These are phyloP conservation scores for Gastracanthus pulcherrimus DNA, from an alignment of 2,888 invertebrate genomes.

Conservation along the genomic window DNA sequence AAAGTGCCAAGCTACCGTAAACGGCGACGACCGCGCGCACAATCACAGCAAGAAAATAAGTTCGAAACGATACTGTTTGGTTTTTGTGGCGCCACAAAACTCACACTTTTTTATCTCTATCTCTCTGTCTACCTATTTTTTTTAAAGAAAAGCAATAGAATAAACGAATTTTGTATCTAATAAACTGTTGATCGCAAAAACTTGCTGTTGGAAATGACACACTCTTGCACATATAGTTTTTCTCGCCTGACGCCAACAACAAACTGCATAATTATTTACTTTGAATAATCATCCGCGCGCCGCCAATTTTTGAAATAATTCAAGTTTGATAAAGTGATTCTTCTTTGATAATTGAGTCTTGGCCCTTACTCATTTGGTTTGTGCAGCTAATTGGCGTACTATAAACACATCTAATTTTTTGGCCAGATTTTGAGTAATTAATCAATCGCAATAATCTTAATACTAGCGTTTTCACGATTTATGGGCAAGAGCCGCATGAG, in stretches of 20 bases:
- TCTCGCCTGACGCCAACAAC: constrained; percentile 29
- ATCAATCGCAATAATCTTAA: constrained; percentile 14
- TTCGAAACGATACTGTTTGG: constrained; percentile 64
- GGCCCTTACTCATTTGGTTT: too few relatives aligned
- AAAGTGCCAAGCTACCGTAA: constrained; percentile 63
- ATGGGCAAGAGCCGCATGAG: constrained; percentile 46
- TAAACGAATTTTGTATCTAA: constrained; percentile 18
- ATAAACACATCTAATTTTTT: constrained; percentile 19
- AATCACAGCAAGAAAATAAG: constrained; percentile 66
- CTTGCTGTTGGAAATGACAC: constrained; percentile 7
- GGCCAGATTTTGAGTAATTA: constrained; percentile 31
- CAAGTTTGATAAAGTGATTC: too few relatives aligned
- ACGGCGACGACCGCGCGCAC: constrained; percentile 52
- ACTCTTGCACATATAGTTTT: background rate
- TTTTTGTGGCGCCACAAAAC: constrained; percentile 48
- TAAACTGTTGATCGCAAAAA: background rate
- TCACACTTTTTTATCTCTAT: constrained; percentile 34
- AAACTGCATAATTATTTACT: too few relatives aligned
- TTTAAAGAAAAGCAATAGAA: background rate
- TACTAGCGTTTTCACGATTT: background rate
- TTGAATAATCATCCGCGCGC: background rate
- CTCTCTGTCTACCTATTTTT: constrained; percentile 8
- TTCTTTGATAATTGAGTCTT: too few relatives aligned
- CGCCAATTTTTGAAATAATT: background rate
- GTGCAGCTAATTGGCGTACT: constrained; percentile 17